Percentiles rank a stretch among this genome's conserved stretches.
These are phyloP conservation scores for Leuciscus waleckii DNA, from an alignment of 2,797 vertebrate species.

Conservation along the genomic window DNA sequence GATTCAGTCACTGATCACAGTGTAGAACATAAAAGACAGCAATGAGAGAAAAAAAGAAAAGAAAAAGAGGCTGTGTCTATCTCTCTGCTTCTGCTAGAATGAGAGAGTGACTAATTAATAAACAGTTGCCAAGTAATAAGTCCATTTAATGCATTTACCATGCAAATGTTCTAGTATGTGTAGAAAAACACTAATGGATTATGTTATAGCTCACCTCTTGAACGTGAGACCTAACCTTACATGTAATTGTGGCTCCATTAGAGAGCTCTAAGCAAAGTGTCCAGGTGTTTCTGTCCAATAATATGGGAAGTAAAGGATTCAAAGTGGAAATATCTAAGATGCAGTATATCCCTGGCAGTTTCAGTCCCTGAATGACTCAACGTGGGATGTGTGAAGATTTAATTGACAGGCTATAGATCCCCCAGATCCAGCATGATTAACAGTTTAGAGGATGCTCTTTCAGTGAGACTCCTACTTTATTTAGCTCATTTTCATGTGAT, in stretches of 20 bases:
- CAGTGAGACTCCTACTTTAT: constrained; percentile 83
- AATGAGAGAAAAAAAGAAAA: neutral
- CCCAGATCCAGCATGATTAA: constrained; percentile 82
- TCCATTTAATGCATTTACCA: constrained; percentile 10
- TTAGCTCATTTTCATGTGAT: constrained; percentile 85
- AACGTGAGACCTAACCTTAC: neutral
- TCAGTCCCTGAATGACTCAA: constrained; percentile 61
- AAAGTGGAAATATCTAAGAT: constrained; percentile 52
- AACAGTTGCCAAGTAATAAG: constrained; percentile 6
- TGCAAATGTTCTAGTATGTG: constrained; percentile 22
- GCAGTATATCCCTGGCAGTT: constrained; percentile 43
- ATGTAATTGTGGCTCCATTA: neutral
- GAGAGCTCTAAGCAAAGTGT: neutral
- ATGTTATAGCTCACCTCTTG: constrained; percentile 11
- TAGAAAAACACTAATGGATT: constrained; percentile 6
- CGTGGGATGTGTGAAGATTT: constrained; percentile 75
- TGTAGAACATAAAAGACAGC: constrained; percentile 13
- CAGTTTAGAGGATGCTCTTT: constrained; percentile 86
- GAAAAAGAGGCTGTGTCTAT: neutral
- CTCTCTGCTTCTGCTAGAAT: constrained; percentile 9
- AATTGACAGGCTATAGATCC: constrained; percentile 77
- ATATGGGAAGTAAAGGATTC: constrained; percentile 13
- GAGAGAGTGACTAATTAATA: constrained; percentile 19
- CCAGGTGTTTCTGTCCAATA: neutral
- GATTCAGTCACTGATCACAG: constrained; percentile 13